These are phyloP conservation scores for Drosophila antonietae DNA, from an alignment of 2,888 invertebrate species.

Conservation along the genomic window DNA sequence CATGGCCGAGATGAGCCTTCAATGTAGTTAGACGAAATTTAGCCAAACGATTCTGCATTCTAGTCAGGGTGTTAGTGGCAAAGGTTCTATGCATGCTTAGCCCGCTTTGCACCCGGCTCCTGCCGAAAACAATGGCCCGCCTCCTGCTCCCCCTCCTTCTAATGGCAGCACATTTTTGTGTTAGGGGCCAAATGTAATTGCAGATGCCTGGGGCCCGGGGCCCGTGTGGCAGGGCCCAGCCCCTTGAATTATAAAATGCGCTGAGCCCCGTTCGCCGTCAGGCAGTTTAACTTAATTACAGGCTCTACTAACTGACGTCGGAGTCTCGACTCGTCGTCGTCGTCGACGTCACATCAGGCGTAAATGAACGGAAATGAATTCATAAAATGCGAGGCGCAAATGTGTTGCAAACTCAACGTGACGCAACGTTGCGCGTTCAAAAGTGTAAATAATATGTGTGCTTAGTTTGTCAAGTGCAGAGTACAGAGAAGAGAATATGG, in stretches of 20 bases:
- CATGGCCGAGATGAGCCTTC: not conserved
- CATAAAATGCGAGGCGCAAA: conserved; percentile 74
- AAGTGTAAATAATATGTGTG: conserved; percentile 79
- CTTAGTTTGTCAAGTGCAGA: conserved; percentile 53
- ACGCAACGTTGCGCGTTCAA: conserved; percentile 75
- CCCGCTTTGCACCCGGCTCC: not conserved
- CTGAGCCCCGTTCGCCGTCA: conserved; percentile 15
- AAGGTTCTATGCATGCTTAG: not conserved
- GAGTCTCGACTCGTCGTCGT: conserved; percentile 13
- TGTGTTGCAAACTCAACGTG: conserved; percentile 58
- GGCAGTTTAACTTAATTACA: conserved; percentile 75
- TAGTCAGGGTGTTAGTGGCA: not conserved
- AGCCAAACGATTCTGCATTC: not conserved
- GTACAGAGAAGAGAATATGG: conserved; percentile 7
- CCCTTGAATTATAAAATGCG: conserved; percentile 27
- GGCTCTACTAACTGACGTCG: conserved; percentile 59
- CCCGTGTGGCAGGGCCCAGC: conserved; percentile 10
- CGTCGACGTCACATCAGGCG: conserved; percentile 68
- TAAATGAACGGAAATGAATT: conserved; percentile 80
- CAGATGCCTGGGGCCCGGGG: conserved; percentile 11
- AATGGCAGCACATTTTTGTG: conserved; percentile 19
- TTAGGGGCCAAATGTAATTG: conserved; percentile 19
- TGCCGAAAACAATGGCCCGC: conserved; percentile 16
- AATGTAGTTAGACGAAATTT: not conserved
- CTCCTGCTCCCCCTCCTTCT: not conserved